These are phyloP conservation scores for Dolichomitus sp. DNA, from an alignment of 2,888 invertebrate species.

Conservation along the genomic window DNA sequence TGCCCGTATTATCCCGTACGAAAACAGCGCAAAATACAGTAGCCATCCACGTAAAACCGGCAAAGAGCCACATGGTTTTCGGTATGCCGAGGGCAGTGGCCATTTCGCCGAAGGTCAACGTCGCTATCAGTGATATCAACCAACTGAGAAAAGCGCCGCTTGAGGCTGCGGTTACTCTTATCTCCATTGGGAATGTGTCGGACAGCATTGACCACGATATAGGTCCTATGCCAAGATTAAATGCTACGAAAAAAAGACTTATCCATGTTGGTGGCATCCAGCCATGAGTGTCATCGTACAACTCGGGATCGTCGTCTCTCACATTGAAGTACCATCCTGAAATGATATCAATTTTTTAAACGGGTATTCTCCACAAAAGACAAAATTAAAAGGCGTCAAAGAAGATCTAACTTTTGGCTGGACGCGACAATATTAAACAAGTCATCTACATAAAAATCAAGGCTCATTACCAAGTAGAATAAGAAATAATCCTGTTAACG, in stretches of 20 bases:
- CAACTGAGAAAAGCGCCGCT: constrained; percentile 73
- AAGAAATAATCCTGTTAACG: constrained; percentile 77
- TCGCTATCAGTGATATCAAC: constrained; percentile 75
- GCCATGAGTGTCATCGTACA: constrained; percentile 76
- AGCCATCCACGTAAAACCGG: constrained; percentile 74
- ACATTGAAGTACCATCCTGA: constrained; percentile 78
- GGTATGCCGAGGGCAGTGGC: constrained; percentile 71
- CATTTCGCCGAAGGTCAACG: constrained; percentile 74
- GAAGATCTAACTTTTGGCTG: too few species aligned
- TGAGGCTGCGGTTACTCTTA: constrained; percentile 73
- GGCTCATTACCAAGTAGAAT: constrained; percentile 77
- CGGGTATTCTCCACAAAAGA: not conserved
- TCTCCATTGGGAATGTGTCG: constrained; percentile 79
- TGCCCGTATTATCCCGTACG: constrained; percentile 73
- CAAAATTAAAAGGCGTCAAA: not conserved
- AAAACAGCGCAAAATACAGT: constrained; percentile 72
- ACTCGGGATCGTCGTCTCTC: constrained; percentile 75
- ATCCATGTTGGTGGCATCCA: constrained; percentile 80
- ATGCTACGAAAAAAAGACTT: constrained; percentile 75
- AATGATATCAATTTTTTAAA: constrained; percentile 11
- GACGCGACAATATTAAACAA: too few species aligned
- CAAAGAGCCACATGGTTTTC: constrained; percentile 76
- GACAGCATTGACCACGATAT: constrained; percentile 81
- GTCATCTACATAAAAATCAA: too few species aligned
- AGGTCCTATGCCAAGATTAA: constrained; percentile 80